Base-by-base conservation (phyloP, 92 coral and sea anemone species). In the Actinostola sp. region DNA sequence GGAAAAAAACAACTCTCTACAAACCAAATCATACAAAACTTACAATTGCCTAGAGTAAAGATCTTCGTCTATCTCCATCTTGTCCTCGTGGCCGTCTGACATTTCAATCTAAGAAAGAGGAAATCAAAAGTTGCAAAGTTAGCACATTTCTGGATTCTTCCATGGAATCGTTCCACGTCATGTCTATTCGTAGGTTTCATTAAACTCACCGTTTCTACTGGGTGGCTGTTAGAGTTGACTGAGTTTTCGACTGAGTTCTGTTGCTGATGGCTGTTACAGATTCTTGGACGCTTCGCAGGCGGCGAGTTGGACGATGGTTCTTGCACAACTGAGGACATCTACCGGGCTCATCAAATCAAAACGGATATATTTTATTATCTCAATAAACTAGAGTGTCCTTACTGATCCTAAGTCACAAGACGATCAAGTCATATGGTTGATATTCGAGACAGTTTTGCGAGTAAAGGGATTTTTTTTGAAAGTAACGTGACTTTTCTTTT, bases 301-400 rank as follows among this genome's bases (percentile, higher is more conserved):
- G 99, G 99, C 88, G 99, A 89, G 87, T 69, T 66, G 76, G 87
- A 52, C 4, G 59, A 83, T 82, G 91, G 68, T 85, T 95, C 97
- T 88, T 95, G 97, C 93, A 89, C 89, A 90, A 78, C 80, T 87
- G 96, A 89, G 89, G 98, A 93, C 99, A 95, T 95, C 97, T 91
- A 95, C 99, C 90, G 90, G 79, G 75, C 78, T 78, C 97, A 90
- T 86, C 89, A 87, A 90, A 90, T 86, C 77, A 71, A 74, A 86
- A 70, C 45, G 46, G 46, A 58, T 26, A 45, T 50, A 50, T 68
- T 56, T 33, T 68, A 21, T 11, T 68, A 49, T 56, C 74, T 68
- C 74, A 68, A 62, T 56, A 68, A 48, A 38, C 27, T 57, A 50
- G 28, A 36, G 39, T 30, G 74, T 30, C 39, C 61, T 68, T 44